Percentiles rank a stretch among this genome's conserved stretches.
Conservation (phyloP, 92 coral and sea anemone species). For the Meandrina meandrites region DNA sequence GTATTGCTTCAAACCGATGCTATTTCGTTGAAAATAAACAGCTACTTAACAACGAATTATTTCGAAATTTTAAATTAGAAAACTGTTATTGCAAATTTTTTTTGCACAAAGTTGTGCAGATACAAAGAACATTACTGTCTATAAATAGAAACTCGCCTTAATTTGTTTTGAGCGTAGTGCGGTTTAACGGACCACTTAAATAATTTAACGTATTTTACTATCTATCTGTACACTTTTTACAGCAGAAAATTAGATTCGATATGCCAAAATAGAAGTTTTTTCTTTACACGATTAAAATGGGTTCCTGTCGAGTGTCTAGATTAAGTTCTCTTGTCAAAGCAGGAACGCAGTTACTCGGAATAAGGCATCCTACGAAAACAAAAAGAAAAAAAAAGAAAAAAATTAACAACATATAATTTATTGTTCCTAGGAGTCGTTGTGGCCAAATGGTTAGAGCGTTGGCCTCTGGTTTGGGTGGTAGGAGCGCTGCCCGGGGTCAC, state of each 20-base stretch:
- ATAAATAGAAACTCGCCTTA: not conserved
- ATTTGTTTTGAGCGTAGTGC: not conserved
- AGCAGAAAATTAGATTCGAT: slow-evolving; percentile 36
- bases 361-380: slow-evolving; percentile 77
- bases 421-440: too few relatives aligned
- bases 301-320: slow-evolving; percentile 58
- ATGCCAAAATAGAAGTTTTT: slow-evolving; percentile 37
- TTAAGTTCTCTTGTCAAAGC: slow-evolving; percentile 77
- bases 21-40: not conserved
- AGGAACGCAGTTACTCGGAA: slow-evolving; percentile 92
- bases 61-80: not conserved
- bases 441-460: too few relatives aligned
- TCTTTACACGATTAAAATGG: slow-evolving; percentile 61
- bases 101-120: not conserved
- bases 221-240: slow-evolving; percentile 51
- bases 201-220: slow-evolving; percentile 35
- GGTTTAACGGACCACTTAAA: slow-evolving; percentile 14
- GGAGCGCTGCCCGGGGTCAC: too few relatives aligned
- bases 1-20: not conserved
- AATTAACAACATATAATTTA: too few relatives aligned
- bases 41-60: not conserved
- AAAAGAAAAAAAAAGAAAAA: too few relatives aligned
- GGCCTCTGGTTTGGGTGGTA: too few relatives aligned
- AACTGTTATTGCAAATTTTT: not conserved
- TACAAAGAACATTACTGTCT: not conserved